Evolutionary conservation across 2,797 vertebrate species (phyloP), one percentile per base, ranked within the genome.

Genomic region (Apogon hyalosoma): DNA sequence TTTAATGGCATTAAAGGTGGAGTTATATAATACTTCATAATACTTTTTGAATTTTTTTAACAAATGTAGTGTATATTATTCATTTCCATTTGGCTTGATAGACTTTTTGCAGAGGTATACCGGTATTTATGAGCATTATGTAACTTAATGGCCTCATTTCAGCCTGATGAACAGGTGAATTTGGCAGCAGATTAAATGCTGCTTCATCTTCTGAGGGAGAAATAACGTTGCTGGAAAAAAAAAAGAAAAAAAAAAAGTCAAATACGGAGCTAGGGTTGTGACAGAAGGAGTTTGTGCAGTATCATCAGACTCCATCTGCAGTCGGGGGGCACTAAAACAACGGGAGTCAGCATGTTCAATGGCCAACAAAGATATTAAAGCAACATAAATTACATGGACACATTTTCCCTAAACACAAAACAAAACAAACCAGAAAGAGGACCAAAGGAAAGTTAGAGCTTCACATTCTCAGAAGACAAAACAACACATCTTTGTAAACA

Each of bases 51-150:
- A 57, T 67, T 71, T 59, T 61, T 1, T 53, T 64, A 15, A 50
- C 1, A 63, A 54, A 66, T 72, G 9, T 51, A 18, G 3, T 73
- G 50, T 69, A 41, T 33, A 47, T 45, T 16, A 18, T 65, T 70
- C 0, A 38, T 67, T 75, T 74, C 1, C 24, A 64, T 80, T 82
- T 75, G 61, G 42, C 68, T 63, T 83, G 15, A 86, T 83, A 84
- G 76, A 77, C 81, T 87, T 86, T 79, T 54, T 58, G 21, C 43
- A 65, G 81, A 90, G 88, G 82, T 89, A 87, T 79, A 78, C 58
- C 79, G 63, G 78, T 77, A 81, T 83, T 75, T 42, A 42, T 68
- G 54, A 57, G 47, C 65, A 18, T 73, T 73, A 50, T 54, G 33
- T 38, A 77, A 78, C 36, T 15, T 60, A 45, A 77, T 53, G 40